Conservation (phyloP, 2,797 vertebrate genomes). For the Sciurus vulgaris region DNA sequence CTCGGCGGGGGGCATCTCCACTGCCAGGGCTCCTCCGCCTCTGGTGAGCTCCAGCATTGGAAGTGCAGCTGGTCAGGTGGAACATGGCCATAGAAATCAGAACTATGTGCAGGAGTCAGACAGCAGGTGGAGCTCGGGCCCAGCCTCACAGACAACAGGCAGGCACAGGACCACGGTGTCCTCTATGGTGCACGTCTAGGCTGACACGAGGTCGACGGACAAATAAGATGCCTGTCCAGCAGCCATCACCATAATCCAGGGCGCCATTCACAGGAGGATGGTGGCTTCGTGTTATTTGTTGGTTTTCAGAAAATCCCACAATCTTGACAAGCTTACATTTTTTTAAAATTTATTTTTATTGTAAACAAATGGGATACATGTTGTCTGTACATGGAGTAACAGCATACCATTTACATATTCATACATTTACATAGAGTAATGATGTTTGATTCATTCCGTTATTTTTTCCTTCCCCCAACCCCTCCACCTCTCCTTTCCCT, state of each 20-base stretch:
- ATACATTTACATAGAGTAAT: too few species aligned
- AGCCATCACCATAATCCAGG: neutral
- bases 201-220: fast-evolving
- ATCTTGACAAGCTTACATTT: neutral
- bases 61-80: neutral
- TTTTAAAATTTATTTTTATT: too few species aligned
- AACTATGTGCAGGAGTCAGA: too few species aligned
- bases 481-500: too few species aligned
- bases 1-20: neutral
- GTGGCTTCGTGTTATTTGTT: neutral
- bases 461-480: too few species aligned
- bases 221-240: fast-evolving
- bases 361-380: too few species aligned
- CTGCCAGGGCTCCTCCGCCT: fast-evolving
- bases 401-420: too few species aligned
- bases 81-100: neutral
- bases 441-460: too few species aligned
- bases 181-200: fast-evolving
- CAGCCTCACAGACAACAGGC: neutral
- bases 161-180: fast-evolving
- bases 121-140: too few species aligned
- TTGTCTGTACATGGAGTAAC: too few species aligned
- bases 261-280: neutral
- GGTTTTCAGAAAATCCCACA: neutral
- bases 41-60: too few species aligned